Percentiles rank a stretch among this genome's conserved stretches.
Evolutionary conservation across 2,113 vertebrate species (phyloP).

Genomic region (Rallus limicola): DNA sequence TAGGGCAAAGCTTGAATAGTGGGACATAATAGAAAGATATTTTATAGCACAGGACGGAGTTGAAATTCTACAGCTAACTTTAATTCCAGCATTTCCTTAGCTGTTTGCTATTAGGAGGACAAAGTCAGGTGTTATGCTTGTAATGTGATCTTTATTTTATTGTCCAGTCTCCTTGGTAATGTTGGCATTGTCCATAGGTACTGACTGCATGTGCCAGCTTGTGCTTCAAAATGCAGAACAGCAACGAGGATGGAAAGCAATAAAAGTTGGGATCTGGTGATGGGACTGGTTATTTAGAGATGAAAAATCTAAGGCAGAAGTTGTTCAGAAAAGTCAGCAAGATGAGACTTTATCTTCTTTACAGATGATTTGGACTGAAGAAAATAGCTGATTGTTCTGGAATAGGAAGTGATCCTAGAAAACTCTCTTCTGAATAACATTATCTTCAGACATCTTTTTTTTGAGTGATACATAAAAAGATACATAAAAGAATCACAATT

Average conservation of each 20-base stretch:
- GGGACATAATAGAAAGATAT: neutral
- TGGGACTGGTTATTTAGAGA: neutral
- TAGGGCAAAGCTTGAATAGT: neutral
- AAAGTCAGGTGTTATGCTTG: neutral
- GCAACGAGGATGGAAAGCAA: rapidly evolving
- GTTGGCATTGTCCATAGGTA: neutral
- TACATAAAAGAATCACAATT: neutral
- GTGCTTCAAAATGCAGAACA: neutral
- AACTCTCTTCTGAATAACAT: neutral
- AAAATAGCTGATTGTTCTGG: neutral
- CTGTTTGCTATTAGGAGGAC: neutral
- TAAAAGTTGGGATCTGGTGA: neutral
- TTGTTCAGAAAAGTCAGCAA: neutral
- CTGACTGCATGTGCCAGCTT: neutral
- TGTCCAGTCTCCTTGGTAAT: neutral
- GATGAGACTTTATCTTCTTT: neutral
- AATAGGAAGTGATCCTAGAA: neutral
- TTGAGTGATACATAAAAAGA: neutral
- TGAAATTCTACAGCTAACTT: neutral
- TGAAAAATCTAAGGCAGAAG: neutral
- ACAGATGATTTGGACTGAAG: neutral
- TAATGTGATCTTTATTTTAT: neutral
- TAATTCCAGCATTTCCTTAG: neutral
- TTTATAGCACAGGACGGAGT: neutral
- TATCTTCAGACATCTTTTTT: neutral